phyloP scores from a whole-genome alignment of 2,888 invertebrate species.

The Aporophyla nigra region DNA sequence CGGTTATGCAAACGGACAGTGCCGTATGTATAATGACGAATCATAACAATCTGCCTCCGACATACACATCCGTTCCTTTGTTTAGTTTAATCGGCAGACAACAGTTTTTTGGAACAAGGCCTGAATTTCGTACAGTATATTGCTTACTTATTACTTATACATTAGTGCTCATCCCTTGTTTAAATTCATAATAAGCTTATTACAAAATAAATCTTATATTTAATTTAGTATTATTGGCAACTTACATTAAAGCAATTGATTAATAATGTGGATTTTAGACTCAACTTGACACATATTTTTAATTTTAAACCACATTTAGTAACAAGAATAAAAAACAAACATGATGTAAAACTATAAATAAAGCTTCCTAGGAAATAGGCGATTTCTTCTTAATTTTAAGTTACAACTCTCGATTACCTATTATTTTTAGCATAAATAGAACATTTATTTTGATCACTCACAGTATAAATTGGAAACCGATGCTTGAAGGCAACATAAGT shows the following conservation, averaged over 20 bases:
- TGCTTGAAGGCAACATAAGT: conserved; percentile 50
- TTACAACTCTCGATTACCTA: conserved; percentile 45
- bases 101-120: conserved; percentile 8
- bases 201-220: conserved; percentile 69
- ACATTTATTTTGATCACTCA: conserved; percentile 59
- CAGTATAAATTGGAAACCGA: conserved; percentile 28
- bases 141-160: conserved; percentile 60
- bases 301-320: conserved; percentile 69
- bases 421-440: conserved; percentile 50
- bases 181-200: conserved; percentile 76
- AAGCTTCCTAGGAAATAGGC: conserved; percentile 62
- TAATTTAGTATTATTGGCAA: conserved; percentile 42
- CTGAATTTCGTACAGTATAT: conserved; percentile 57
- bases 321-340: conserved; percentile 70
- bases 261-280: conserved; percentile 30
- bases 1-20: too few relatives aligned
- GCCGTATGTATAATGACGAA: too few relatives aligned
- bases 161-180: conserved; percentile 78
- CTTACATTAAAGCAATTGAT: conserved; percentile 48
- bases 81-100: background rate
- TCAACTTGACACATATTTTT: conserved; percentile 49
- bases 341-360: conserved; percentile 62
- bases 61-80: background rate
- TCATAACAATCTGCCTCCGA: too few relatives aligned
- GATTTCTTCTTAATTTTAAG: conserved; percentile 44